phyloP scores from a whole-genome alignment of 1,140 invertebrate genomes.

The Hirudo medicinalis region DNA sequence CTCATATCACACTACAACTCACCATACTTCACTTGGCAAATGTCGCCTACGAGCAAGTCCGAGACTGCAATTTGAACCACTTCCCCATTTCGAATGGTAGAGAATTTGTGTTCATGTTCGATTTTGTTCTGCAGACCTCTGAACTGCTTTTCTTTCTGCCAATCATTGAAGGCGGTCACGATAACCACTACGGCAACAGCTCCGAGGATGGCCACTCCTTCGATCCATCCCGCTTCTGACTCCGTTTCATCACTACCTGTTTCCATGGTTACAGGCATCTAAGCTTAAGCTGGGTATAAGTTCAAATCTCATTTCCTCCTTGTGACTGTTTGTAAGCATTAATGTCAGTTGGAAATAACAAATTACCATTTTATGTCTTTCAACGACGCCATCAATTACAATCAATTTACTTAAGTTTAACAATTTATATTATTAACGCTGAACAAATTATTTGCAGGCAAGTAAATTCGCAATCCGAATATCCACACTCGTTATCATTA shows the following conservation, averaged over 20 bases:
- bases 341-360: background rate
- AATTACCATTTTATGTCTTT: too few relatives aligned
- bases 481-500: background rate
- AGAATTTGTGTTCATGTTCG: constrained; percentile 96
- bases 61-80: constrained; percentile 87
- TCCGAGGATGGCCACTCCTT: constrained; percentile 90
- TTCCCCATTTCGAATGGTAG: constrained; percentile 79
- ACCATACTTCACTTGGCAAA: constrained; percentile 65
- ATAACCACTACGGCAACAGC: constrained; percentile 94
- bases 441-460: too few relatives aligned
- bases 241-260: constrained; percentile 59
- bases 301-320: too few relatives aligned
- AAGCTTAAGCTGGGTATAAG: too few relatives aligned
- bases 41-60: constrained; percentile 95
- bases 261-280: too few relatives aligned
- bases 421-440: too few relatives aligned
- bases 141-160: constrained; percentile 96
- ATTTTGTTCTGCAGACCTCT: constrained; percentile 89
- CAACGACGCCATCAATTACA: too few relatives aligned
- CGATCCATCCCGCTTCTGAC: constrained; percentile 88
- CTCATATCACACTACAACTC: constrained; percentile 58
- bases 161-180: constrained; percentile 98
- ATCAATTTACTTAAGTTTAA: too few relatives aligned
- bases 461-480: too few relatives aligned
- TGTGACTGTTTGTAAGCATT: background rate